Evolutionary conservation across 1,140 invertebrate species (phyloP).

Genomic region (Himalopsyche phryganea): DNA sequence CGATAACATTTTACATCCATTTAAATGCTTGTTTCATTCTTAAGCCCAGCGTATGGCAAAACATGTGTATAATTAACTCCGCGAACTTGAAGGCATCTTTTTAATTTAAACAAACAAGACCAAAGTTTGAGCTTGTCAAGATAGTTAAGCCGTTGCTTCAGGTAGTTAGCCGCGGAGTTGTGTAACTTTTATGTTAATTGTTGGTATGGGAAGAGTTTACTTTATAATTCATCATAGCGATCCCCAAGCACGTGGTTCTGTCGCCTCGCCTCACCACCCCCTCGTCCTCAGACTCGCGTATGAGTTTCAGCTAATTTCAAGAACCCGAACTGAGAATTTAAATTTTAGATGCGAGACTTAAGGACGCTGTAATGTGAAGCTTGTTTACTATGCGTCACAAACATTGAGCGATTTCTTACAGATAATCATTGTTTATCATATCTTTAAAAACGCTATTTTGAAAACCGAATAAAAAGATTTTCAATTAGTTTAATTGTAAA

Average conservation of each 20-base stretch:
- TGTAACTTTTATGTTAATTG: slow-evolving; percentile 34
- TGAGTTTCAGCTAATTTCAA: slow-evolving; percentile 25
- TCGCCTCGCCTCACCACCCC: background rate
- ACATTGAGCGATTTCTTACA: too few relatives aligned
- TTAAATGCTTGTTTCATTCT: too few relatives aligned
- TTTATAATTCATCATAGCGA: slow-evolving; percentile 32
- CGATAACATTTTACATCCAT: too few relatives aligned
- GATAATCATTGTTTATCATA: too few relatives aligned
- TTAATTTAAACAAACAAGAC: slow-evolving; percentile 3
- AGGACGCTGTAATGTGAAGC: slow-evolving; percentile 1
- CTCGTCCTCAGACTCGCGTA: background rate
- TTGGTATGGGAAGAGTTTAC: slow-evolving; percentile 18
- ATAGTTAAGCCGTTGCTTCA: slow-evolving; percentile 27
- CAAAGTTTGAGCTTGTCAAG: slow-evolving; percentile 15
- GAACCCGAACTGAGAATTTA: slow-evolving; percentile 22
- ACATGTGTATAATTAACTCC: too few relatives aligned
- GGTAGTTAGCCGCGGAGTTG: slow-evolving; percentile 19
- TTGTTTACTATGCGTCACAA: background rate
- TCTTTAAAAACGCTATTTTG: too few relatives aligned
- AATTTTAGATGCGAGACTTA: slow-evolving; percentile 20
- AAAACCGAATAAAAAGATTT: too few relatives aligned
- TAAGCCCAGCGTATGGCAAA: background rate
- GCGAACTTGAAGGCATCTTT: background rate
- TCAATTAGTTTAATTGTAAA: too few relatives aligned
- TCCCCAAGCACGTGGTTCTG: slow-evolving; percentile 24